phyloP scores from a whole-genome alignment of 2,888 invertebrate species.

The Nephrocerus scutellatus region DNA sequence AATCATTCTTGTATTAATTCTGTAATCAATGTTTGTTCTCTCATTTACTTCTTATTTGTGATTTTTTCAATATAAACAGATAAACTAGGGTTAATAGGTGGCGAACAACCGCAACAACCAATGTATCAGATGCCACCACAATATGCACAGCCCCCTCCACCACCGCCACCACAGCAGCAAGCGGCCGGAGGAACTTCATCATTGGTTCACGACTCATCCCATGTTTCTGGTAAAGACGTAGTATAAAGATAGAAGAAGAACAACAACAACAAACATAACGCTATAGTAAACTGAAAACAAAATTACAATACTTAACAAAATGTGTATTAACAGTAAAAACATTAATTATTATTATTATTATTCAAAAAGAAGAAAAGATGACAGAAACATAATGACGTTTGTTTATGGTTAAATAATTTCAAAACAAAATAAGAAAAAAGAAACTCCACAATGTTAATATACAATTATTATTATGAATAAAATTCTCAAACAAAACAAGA shows the following conservation, averaged over 20 bases:
- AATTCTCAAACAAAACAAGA: too few species aligned
- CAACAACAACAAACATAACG: slow-evolving; percentile 16
- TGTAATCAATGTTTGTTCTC: slow-evolving; percentile 9
- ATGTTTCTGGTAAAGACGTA: slow-evolving; percentile 23
- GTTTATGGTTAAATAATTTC: too few species aligned
- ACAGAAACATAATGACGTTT: too few species aligned
- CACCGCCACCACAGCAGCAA: slow-evolving; percentile 51
- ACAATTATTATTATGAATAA: too few species aligned
- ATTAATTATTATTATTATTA: too few species aligned
- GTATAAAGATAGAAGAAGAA: slow-evolving; percentile 21
- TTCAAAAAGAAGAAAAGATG: too few species aligned
- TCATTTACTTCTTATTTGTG: slow-evolving; percentile 14
- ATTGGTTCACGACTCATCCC: slow-evolving; percentile 34
- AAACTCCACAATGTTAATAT: too few species aligned
- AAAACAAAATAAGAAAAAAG: too few species aligned
- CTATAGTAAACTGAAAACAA: too few species aligned
- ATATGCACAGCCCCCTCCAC: slow-evolving; percentile 47
- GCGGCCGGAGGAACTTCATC: slow-evolving; percentile 50
- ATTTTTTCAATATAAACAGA: slow-evolving; percentile 26
- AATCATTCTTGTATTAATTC: slow-evolving; percentile 5
- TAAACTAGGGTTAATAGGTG: slow-evolving; percentile 45
- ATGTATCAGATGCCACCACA: slow-evolving; percentile 46
- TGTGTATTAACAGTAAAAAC: too few species aligned
- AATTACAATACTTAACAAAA: too few species aligned
- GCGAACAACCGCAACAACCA: slow-evolving; percentile 40